Evolutionary conservation across 2,888 invertebrate genomes (phyloP), one percentile per base, ranked within the genome.

Genomic region (Beris chalybata): DNA sequence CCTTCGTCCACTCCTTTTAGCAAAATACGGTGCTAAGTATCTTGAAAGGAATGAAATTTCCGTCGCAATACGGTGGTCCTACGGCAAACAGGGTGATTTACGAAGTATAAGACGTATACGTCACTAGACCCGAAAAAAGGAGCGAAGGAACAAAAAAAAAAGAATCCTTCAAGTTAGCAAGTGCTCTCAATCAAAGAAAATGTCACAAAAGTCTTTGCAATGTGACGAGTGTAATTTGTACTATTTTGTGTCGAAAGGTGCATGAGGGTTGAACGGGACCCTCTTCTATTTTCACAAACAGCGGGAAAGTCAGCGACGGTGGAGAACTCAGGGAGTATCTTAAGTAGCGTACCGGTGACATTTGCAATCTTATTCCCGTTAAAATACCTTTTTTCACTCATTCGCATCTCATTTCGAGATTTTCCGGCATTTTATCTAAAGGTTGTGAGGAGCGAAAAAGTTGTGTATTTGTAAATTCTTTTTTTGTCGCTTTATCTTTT

Each of bases 361-460:
- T 63, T 67, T 58, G 64, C 64, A 67, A 67, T 67, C 59, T 67
- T 64, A 64, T 67, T 67, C 67, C 54, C 64, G 67, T 64, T 67
- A 67, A 67, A 64, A 64, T 59, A 58, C 55, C 63, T 67, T 64
- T 53, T 54, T 64, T 45, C 58, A 54, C 59, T 54, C 57, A 52
- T 44, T 54, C 57, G 52, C 64, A 31, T 64, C 31, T 31, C 44
- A 45, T 29, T 50, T 43, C 32, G 30, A 55, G 29, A 32, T 56
- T 57, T 57, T 38, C 47, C 43, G 56, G 32, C 50, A 61, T 29
- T 54, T 67, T 58, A 58, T 45, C 58, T 58, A 58, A 47, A 29
- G 58, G 15, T 45, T 11, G 31, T 2, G 22, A 38, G 38, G 38
- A 38, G 38, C 9, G 38, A 38, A 38, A 38, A 38, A 38, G 38